Evolutionary conservation across 2,888 invertebrate genomes (phyloP), one percentile per base, ranked within the genome.

Genomic region (Megaustenia siamemsis): DNA sequence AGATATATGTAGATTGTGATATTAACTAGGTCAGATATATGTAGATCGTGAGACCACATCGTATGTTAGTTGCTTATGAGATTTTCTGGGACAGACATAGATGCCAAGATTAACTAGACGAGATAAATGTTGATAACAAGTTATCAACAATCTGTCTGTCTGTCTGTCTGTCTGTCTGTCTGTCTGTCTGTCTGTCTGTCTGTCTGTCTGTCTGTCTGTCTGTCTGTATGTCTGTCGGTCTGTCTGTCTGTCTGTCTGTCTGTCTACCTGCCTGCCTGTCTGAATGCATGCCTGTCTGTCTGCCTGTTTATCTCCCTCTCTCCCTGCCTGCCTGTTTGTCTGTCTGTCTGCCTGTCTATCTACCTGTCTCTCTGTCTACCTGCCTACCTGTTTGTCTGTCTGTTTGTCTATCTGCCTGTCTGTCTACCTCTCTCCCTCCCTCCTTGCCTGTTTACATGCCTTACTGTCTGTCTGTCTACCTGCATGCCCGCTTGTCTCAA

Each of bases 91-190:
- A n/a, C n/a, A n/a, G n/a, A n/a, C n/a, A n/a, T n/a, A n/a, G n/a
- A n/a, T n/a, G n/a, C n/a, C n/a, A n/a, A n/a, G n/a, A n/a, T n/a
- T n/a, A n/a, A n/a, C n/a, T n/a, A n/a, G n/a, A n/a, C n/a, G n/a
- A n/a, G n/a, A n/a, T n/a, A n/a, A n/a, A n/a, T n/a, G n/a, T n/a
- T n/a, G n/a, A n/a, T n/a, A n/a, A n/a, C n/a, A n/a, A n/a, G n/a
- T n/a, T n/a, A n/a, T n/a, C n/a, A n/a, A n/a, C n/a, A n/a, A n/a
- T 38, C 68, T 69, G 38, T 69, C 68, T 69, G 38, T 69, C 68
- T 69, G 38, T 69, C 40, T 69, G 24, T 69, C 68, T 69, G 40
- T 38, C 38, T 69, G 40, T 69, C 40, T 40, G 40, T 69, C 68
- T 69, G 40, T 69, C 38, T 40, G 40, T 69, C 40, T 69, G 68